Evolutionary conservation across 1,140 invertebrate genomes (phyloP).

Genomic region (Neodiprion virginianus): DNA sequence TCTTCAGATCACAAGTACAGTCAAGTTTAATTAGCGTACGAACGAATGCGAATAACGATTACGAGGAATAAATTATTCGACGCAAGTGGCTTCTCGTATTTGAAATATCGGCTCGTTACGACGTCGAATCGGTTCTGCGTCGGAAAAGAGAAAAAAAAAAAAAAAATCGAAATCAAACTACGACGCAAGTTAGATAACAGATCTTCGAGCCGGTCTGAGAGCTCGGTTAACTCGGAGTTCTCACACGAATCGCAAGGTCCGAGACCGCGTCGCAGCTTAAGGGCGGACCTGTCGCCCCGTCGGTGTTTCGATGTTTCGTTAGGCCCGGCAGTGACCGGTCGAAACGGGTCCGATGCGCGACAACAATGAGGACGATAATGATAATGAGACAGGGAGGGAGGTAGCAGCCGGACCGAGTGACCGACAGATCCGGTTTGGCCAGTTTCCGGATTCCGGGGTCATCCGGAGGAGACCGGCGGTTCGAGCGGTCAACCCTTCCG

Average conservation of each 20-base stretch:
- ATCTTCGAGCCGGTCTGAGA: background rate
- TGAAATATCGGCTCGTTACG: background rate
- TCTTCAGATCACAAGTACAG: too few species aligned
- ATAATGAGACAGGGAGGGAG: constrained; percentile 19
- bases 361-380: constrained; percentile 12
- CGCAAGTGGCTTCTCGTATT: too few species aligned
- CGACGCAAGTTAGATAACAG: background rate
- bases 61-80: too few species aligned
- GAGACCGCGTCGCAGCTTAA: too few species aligned
- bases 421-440: constrained; percentile 64
- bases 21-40: too few species aligned
- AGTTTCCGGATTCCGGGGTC: constrained; percentile 63
- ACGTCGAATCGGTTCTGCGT: background rate
- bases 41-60: too few species aligned
- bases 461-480: background rate
- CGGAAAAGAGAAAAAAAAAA: background rate
- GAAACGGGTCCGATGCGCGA: background rate
- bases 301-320: too few species aligned
- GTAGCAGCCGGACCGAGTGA: constrained; percentile 55
- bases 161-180: background rate
- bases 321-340: background rate
- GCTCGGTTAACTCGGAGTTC: background rate
- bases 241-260: background rate
- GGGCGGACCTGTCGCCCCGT: too few species aligned
- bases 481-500: constrained; percentile 14